phyloP scores from a whole-genome alignment of 2,113 vertebrate species.

The Engystomops pustulosus region DNA sequence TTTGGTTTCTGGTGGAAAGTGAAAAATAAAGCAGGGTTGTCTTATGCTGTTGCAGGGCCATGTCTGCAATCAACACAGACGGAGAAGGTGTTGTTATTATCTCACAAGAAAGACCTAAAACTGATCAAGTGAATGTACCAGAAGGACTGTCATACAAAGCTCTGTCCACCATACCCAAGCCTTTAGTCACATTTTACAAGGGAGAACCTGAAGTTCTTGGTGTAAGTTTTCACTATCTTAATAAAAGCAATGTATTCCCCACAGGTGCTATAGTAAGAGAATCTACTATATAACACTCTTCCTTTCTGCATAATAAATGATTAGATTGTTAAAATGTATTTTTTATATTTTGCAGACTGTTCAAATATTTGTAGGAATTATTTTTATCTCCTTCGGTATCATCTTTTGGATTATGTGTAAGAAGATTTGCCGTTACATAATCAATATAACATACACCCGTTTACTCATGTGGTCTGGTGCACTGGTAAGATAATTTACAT shows the following conservation, averaged over 20 bases:
- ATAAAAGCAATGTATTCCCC: too few relatives aligned
- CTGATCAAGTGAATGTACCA: neutral
- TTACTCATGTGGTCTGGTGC: neutral
- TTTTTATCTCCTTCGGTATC: neutral
- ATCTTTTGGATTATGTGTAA: neutral
- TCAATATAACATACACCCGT: neutral
- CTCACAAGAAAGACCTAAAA: neutral
- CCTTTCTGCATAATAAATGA: too few relatives aligned
- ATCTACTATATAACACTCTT: too few relatives aligned
- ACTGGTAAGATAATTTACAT: slow-evolving; percentile 6
- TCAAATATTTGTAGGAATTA: slow-evolving; percentile 7
- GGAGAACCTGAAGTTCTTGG: slow-evolving; percentile 38
- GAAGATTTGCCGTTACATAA: neutral
- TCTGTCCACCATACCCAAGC: neutral
- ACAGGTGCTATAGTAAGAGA: too few relatives aligned
- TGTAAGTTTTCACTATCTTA: neutral
- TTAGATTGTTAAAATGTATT: too few relatives aligned
- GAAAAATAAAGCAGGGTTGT: too few relatives aligned
- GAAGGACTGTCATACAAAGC: too few relatives aligned
- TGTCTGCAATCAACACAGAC: neutral
- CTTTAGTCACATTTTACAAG: neutral
- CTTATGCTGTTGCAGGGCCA: neutral
- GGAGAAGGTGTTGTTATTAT: neutral
- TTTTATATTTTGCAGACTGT: neutral
- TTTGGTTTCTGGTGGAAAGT: too few relatives aligned